A percentile compares a stretch with the other conserved stretches of the same genome.
These are phyloP conservation scores for Anthophora plumipes DNA, from an alignment of 2,888 invertebrate genomes.

Conservation along the genomic window DNA sequence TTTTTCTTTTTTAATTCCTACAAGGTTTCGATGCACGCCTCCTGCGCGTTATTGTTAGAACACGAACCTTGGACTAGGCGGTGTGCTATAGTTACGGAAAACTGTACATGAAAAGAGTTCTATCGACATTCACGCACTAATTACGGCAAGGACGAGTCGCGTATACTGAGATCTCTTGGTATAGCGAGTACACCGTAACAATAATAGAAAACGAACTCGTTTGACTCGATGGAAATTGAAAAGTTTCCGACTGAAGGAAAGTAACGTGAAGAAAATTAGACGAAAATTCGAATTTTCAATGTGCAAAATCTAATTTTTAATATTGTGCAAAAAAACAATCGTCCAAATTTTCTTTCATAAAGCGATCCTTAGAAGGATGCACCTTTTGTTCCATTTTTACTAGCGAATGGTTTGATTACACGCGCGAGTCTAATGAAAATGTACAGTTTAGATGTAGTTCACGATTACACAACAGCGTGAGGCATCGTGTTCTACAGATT, in stretches of 20 bases:
- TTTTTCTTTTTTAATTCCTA: neutral
- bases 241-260: neutral
- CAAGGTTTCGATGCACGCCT: neutral
- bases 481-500: neutral
- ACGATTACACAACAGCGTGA: constrained; percentile 11
- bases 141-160: constrained; percentile 71
- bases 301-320: too few relatives aligned
- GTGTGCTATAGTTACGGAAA: constrained; percentile 21
- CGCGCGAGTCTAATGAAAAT: neutral
- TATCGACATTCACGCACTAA: constrained; percentile 74
- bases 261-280: neutral
- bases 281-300: neutral
- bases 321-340: too few relatives aligned
- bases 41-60: neutral
- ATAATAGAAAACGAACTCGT: neutral
- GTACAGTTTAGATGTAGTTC: neutral
- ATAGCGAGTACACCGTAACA: neutral
- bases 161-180: neutral
- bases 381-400: neutral
- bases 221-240: neutral
- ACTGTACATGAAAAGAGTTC: constrained; percentile 12
- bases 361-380: too few relatives aligned
- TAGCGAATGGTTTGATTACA: neutral
- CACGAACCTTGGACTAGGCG: constrained; percentile 21
- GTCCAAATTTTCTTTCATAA: too few relatives aligned